Conservation (phyloP, 2,113 vertebrate genomes). For the Chaenogobius annularis region DNA sequence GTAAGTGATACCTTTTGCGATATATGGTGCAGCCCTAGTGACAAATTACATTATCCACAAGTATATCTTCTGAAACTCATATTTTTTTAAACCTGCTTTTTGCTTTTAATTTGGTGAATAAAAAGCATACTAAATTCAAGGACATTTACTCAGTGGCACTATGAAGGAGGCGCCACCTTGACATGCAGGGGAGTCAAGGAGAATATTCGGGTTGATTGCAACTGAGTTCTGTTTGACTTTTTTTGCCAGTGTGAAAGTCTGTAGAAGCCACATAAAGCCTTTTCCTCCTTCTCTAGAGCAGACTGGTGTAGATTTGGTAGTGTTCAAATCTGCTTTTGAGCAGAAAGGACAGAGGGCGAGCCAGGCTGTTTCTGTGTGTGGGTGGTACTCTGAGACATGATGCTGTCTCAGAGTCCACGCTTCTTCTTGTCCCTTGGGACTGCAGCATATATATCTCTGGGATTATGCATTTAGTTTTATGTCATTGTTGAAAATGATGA, state of each 20-base stretch:
- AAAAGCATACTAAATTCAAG: too few species aligned
- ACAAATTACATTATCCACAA: not conserved
- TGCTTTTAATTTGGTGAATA: too few species aligned
- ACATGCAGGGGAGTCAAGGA: not conserved
- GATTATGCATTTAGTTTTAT: constrained; percentile 44
- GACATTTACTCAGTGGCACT: not conserved
- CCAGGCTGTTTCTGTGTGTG: constrained; percentile 71
- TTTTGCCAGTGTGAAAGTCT: not conserved
- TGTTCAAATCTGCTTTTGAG: constrained; percentile 42
- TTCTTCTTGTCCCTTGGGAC: constrained; percentile 62
- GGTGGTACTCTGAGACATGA: constrained; percentile 59
- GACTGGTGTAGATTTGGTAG: constrained; percentile 65
- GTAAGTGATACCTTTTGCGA: too few species aligned
- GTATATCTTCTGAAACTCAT: too few species aligned
- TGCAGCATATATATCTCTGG: constrained; percentile 61
- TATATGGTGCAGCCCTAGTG: not conserved
- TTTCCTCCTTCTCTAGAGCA: constrained; percentile 49
- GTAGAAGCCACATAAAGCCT: constrained; percentile 47
- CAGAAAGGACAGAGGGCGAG: constrained; percentile 65
- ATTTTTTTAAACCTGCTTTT: too few species aligned
- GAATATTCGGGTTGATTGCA: not conserved
- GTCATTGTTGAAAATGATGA: not conserved
- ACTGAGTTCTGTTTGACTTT: not conserved
- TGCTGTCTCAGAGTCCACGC: constrained; percentile 56
- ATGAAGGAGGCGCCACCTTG: not conserved